These are phyloP conservation scores for Loripinus fragilis DNA, from an alignment of 2,888 invertebrate species.

Conservation along the genomic window DNA sequence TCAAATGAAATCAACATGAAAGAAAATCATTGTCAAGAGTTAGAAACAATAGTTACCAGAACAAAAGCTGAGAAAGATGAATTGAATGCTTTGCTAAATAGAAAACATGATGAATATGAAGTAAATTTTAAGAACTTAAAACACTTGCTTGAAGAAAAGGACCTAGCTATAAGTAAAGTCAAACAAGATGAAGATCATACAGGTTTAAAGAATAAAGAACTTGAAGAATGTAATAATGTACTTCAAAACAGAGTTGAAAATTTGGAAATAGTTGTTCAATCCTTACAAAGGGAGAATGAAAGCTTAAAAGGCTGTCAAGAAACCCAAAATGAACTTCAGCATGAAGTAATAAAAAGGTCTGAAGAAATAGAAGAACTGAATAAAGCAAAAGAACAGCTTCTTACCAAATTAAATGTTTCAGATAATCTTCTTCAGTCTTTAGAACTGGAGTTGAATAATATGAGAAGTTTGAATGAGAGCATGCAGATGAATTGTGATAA, in stretches of 20 bases:
- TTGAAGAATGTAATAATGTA: neutral
- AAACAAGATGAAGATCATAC: slow-evolving; percentile 2
- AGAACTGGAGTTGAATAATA: slow-evolving; percentile 23
- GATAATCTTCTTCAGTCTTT: slow-evolving; percentile 21
- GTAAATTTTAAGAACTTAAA: neutral
- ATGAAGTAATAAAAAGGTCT: slow-evolving; percentile 35
- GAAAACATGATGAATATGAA: neutral
- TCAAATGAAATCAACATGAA: neutral
- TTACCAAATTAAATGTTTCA: slow-evolving; percentile 24
- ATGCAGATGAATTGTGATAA: slow-evolving; percentile 27
- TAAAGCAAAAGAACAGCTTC: slow-evolving; percentile 24
- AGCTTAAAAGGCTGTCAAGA: slow-evolving; percentile 11
- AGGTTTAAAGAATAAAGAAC: neutral
- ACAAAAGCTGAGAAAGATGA: neutral
- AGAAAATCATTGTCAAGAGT: neutral
- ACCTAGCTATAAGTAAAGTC: slow-evolving; percentile 21
- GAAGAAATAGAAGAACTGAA: slow-evolving; percentile 33
- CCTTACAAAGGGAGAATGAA: neutral
- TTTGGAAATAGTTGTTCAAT: neutral
- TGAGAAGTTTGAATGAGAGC: slow-evolving; percentile 25
- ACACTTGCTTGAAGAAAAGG: neutral
- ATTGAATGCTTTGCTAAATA: neutral
- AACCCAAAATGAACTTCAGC: slow-evolving; percentile 28
- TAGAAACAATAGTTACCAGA: neutral
- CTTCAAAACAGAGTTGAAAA: neutral